Evolutionary conservation across 2,113 vertebrate genomes (phyloP).

Genomic region (Ondatra zibethicus): DNA sequence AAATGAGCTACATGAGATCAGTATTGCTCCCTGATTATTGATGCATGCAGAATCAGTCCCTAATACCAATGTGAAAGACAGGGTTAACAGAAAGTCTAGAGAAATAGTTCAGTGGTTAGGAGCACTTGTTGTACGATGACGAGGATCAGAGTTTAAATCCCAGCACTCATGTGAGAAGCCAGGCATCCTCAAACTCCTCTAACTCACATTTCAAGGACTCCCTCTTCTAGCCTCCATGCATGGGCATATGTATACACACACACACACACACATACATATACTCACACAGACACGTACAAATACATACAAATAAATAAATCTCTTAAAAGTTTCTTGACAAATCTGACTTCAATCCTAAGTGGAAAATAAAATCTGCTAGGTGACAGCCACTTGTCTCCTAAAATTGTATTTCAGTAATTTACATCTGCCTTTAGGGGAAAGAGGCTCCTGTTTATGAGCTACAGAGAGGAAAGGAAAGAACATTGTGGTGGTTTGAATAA

Average conservation of each 20-base stretch:
- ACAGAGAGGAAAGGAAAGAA: neutral
- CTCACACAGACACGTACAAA: neutral
- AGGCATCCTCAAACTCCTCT: neutral
- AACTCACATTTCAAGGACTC: neutral
- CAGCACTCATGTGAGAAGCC: neutral
- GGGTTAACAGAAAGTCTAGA: neutral
- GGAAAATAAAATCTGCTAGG: constrained; percentile 2
- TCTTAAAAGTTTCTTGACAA: neutral
- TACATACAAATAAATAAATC: neutral
- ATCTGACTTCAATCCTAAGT: neutral
- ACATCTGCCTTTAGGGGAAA: neutral
- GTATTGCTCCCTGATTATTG: constrained; percentile 12
- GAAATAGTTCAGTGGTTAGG: neutral
- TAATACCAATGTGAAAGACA: neutral
- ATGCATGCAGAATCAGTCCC: neutral
- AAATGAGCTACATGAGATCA: neutral
- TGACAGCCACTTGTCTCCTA: neutral
- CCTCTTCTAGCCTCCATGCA: neutral
- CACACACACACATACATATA: neutral
- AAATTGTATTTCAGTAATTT: constrained; percentile 40
- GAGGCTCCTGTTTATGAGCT: neutral
- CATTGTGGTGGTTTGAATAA: neutral
- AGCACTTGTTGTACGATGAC: neutral
- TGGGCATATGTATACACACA: neutral
- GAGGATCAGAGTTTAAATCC: neutral